Conservation (phyloP, 2,888 invertebrate species). For the Caenorhabditis parvicauda region DNA sequence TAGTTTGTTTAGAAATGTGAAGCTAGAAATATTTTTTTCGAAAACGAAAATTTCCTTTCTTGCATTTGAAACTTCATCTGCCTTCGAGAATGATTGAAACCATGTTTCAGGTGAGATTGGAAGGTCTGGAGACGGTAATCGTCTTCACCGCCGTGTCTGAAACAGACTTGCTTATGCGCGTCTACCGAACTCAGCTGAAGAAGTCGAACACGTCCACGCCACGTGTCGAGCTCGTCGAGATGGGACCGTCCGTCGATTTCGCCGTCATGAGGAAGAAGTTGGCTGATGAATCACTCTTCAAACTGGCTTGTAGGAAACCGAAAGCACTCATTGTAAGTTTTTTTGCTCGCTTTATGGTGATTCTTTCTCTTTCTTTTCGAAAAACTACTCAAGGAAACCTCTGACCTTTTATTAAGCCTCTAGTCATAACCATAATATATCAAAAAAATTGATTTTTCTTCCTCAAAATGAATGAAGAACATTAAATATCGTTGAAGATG, state of each 20-base stretch:
- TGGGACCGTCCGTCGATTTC: slow-evolving; percentile 88
- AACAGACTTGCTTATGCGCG: slow-evolving; percentile 73
- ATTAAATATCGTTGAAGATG: too few species aligned
- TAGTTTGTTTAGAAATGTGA: too few species aligned
- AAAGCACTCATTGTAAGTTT: slow-evolving; percentile 31
- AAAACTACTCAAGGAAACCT: too few species aligned
- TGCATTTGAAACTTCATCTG: too few species aligned
- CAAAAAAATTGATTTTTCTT: too few species aligned
- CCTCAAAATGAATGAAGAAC: too few species aligned
- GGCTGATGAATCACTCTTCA: slow-evolving; percentile 79
- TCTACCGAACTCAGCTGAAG: slow-evolving; percentile 75
- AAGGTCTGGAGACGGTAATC: slow-evolving; percentile 89
- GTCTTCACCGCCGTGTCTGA: slow-evolving; percentile 83
- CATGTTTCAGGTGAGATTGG: slow-evolving; percentile 72
- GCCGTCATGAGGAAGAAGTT: slow-evolving; percentile 77
- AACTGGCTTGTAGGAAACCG: slow-evolving; percentile 47
- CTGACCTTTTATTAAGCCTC: too few species aligned
- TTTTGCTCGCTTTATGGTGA: neutral
- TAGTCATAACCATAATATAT: too few species aligned
- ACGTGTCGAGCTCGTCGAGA: slow-evolving; percentile 85
- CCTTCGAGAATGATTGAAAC: too few species aligned
- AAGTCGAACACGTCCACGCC: slow-evolving; percentile 87
- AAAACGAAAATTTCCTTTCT: too few species aligned
- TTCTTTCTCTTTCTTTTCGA: too few species aligned
- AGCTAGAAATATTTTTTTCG: too few species aligned